phyloP scores from a whole-genome alignment of 1,140 invertebrate species.

The Araneus ventricosus region DNA sequence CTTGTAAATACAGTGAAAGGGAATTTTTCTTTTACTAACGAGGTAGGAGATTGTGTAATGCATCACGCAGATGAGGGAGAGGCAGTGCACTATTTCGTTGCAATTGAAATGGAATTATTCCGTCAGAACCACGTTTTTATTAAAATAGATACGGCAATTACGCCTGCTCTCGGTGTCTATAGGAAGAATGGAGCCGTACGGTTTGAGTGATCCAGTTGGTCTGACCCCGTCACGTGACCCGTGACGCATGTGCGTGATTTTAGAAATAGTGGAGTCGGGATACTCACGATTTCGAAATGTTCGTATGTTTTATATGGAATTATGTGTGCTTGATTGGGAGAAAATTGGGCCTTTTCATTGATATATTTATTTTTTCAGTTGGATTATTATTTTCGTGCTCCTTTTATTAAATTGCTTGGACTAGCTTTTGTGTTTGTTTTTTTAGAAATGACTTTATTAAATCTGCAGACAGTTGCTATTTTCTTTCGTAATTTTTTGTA shows the following conservation, averaged over 20 bases:
- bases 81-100: not conserved
- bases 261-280: not conserved
- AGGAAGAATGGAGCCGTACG: not conserved
- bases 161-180: not conserved
- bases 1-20: not conserved
- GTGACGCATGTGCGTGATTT: not conserved
- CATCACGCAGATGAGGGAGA: constrained; percentile 34
- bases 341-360: not conserved
- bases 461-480: no score
- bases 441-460: no score
- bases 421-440: no score
- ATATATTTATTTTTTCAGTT: no score
- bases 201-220: not conserved
- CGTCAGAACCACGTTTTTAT: not conserved
- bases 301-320: not conserved
- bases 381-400: not conserved
- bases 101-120: constrained; percentile 26
- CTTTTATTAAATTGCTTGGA: not conserved
- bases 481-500: no score
- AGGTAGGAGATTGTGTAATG: not conserved
- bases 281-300: not conserved
- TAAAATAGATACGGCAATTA: constrained; percentile 14
- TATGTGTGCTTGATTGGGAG: not conserved
- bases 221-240: not conserved
- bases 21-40: not conserved